phyloP scores from a whole-genome alignment of 1,140 invertebrate species.

The Archivesica marissinica region DNA sequence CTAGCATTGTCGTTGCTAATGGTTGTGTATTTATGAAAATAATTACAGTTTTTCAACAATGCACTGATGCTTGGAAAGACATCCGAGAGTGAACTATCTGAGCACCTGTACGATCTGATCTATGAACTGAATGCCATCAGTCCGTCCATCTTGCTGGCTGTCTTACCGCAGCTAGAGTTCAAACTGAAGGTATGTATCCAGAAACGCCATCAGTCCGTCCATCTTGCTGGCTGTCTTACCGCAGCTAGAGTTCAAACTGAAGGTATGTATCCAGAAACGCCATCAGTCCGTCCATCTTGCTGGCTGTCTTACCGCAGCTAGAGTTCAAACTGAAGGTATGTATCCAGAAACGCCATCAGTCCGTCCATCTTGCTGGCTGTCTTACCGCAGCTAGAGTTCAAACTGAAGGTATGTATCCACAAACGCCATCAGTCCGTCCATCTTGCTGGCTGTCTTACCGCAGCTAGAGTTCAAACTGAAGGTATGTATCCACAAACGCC shows the following conservation, averaged over 20 bases:
- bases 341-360: slow-evolving; percentile 97
- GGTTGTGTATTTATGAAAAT: too few relatives aligned
- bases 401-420: slow-evolving; percentile 86
- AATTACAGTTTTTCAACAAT: slow-evolving; percentile 96
- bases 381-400: slow-evolving; percentile 96
- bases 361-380: slow-evolving; percentile 94
- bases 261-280: too few relatives aligned
- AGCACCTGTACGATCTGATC: slow-evolving; percentile 94
- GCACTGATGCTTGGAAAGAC: slow-evolving; percentile 94
- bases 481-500: too few relatives aligned
- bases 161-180: slow-evolving; percentile 97
- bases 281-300: slow-evolving; percentile 94
- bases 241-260: slow-evolving; percentile 93
- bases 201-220: slow-evolving; percentile 95
- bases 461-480: slow-evolving; percentile 93
- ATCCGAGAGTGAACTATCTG: slow-evolving; percentile 82
- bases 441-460: slow-evolving; percentile 94
- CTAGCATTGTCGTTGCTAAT: too few relatives aligned
- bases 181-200: slow-evolving; percentile 86
- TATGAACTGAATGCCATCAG: slow-evolving; percentile 98
- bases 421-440: slow-evolving; percentile 96
- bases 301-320: slow-evolving; percentile 95
- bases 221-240: slow-evolving; percentile 95
- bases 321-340: slow-evolving; percentile 90
- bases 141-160: slow-evolving; percentile 93